Evolutionary conservation across 2,888 invertebrate species (phyloP), one percentile per base, ranked within the genome.

Genomic region (Bugulina stolonifera): DNA sequence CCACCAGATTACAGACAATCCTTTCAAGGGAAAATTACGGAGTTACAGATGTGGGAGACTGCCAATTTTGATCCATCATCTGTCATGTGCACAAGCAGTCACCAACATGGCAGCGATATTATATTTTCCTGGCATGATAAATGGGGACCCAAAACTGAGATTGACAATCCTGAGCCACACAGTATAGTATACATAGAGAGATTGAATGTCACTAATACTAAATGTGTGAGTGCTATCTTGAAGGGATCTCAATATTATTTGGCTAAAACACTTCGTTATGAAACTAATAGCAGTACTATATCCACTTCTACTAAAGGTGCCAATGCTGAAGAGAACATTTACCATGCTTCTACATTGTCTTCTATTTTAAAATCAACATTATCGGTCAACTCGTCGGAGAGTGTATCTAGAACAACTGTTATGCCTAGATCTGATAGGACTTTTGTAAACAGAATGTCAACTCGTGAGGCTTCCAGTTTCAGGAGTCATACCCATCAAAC

Each of bases 141-240:
- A 2, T 14, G 10, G 5, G 10, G n/a, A 5, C 27, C 34, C 14
- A 27, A 25, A 14, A n/a, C 32, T 10, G n/a, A 3, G 5, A 64
- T 64, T 10, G 18, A 25, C n/a, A 64, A 64, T 27, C 32, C 64
- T 25, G 64, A 64, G 32, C 64, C 64, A 32, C 10, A 27, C 32
- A 64, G 64, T 64, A 64, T 64, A 64, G 64, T 64, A 14, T 64
- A 64, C 32, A 64, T 64, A 25, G 64, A 64, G 32, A 64, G n/a
- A 64, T 29, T 25, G 32, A 64, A 64, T 32, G n/a, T 64, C n/a
- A 29, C 64, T 32, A 27, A 25, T 10, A 18, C 29, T 10, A 22
- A 27, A 64, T 64, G 64, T 32, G 5, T 32, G 14, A 10, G 2
- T 64, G n/a, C 18, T 43, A 43, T 18, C 18, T 43, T 43, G 18